phyloP scores from a whole-genome alignment of 1,140 invertebrate genomes.

The Drosophila burlai region DNA sequence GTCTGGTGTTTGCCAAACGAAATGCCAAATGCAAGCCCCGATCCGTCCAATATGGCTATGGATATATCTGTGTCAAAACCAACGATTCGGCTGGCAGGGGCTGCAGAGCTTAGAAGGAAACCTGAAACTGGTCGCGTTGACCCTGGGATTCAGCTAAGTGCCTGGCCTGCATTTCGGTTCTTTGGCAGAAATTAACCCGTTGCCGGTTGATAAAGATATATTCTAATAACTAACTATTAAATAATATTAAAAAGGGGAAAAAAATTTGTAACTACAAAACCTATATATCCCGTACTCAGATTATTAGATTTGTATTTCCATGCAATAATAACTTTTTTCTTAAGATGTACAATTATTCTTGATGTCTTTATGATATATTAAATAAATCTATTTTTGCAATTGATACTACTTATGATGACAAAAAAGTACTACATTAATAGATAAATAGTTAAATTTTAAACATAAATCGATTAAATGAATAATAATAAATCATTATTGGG shows the following conservation, averaged over 20 bases:
- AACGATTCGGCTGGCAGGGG: slow-evolving; percentile 47
- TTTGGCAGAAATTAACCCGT: slow-evolving; percentile 43
- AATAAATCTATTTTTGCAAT: background rate
- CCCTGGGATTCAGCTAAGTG: slow-evolving; percentile 46
- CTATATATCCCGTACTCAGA: background rate
- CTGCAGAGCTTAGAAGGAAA: slow-evolving; percentile 68
- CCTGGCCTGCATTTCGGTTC: slow-evolving; percentile 63
- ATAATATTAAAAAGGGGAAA: background rate
- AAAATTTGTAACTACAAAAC: background rate
- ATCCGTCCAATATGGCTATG: slow-evolving; percentile 58
- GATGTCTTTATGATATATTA: background rate
- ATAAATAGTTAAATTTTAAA: background rate
- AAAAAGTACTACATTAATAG: background rate
- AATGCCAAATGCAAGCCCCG: slow-evolving; percentile 72
- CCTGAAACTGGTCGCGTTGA: slow-evolving; percentile 67
- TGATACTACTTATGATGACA: background rate
- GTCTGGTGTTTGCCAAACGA: slow-evolving; percentile 51
- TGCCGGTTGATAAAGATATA: background rate
- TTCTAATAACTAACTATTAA: background rate
- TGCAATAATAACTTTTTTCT: background rate
- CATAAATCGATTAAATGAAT: background rate
- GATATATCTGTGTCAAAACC: slow-evolving; percentile 73
- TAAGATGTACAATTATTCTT: background rate
- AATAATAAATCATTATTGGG: background rate
- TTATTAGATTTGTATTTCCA: background rate